Base-by-base conservation (phyloP, 2,797 vertebrate genomes). In the Toxotes lorentzi region DNA sequence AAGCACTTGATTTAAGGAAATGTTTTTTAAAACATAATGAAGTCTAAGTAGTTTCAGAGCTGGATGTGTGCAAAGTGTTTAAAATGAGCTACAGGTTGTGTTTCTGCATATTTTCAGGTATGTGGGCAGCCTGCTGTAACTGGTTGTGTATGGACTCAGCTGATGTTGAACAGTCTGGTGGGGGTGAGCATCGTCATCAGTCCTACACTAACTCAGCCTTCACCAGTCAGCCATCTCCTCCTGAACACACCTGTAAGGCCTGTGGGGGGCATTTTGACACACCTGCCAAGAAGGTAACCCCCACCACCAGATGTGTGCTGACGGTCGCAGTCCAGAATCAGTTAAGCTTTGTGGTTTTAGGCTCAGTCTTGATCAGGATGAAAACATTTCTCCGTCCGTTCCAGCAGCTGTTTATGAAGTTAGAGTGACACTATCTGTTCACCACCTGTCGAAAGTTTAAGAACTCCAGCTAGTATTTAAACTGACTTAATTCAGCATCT, bases 41-140 rank as follows among this genome's bases (percentile, higher is more conserved):
- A 21, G 9, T 59, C 9, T 3, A n/a, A 2, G 8, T 6, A 30
- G 27, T 32, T 2, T 19, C 0, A 12, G 11, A 23, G 7, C 30
- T 34, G 24, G 5, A 6, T 34, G 40, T 27, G 43, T 51, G 2
- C 35, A 16, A 16, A 56, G 16, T 48, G 3, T 35, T 16, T 21
- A 14, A 0, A 17, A 7, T 24, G 27, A 14, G 11, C 24, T 0
- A 51, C 12, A 24, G 50, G 13, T 16, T 23, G 40, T 83, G 7
- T 48, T 13, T 48, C 0, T 89, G 47, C 71, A 48, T 24, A 2
- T 66, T 4, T 2, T 2, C 67, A 87, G 41, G 51, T 13, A 99
- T 99, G 97, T 98, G 96, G 95, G 95, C 97, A 13, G 95, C 96
- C 82, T 99, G 97, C 89, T 99, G 97, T 82, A 96, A 96, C 86